phyloP scores from a whole-genome alignment of 2,888 invertebrate species.

The Athalia rosae region DNA sequence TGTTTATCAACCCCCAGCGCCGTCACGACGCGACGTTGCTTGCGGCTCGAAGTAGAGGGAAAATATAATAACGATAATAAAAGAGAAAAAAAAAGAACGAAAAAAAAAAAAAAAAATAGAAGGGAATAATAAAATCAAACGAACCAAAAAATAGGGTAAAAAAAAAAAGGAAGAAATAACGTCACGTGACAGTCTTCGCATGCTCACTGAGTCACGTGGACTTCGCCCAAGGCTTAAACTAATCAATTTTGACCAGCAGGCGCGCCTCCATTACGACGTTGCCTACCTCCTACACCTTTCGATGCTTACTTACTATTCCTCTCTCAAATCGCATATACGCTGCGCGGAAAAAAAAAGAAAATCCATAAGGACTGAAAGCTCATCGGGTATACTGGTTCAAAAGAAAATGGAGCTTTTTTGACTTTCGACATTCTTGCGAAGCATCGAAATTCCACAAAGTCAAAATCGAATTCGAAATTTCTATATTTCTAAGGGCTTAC shows the following conservation, averaged over 20 bases:
- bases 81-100: neutral
- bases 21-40: neutral
- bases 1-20: slow-evolving; percentile 25
- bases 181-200: slow-evolving; percentile 38
- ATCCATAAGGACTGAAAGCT: too few relatives aligned
- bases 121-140: neutral
- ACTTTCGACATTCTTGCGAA: too few relatives aligned
- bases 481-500: too few relatives aligned
- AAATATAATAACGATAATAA: neutral
- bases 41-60: neutral
- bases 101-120: neutral
- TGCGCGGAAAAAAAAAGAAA: too few relatives aligned
- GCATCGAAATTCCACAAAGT: too few relatives aligned
- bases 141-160: neutral
- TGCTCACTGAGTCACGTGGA: slow-evolving; percentile 37
- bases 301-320: too few relatives aligned
- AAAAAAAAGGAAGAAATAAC: neutral
- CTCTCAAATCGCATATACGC: too few relatives aligned
- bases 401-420: too few relatives aligned
- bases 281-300: neutral
- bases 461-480: too few relatives aligned
- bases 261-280: slow-evolving; percentile 27
- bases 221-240: slow-evolving; percentile 36
- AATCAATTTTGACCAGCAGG: slow-evolving; percentile 38
- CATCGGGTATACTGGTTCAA: too few relatives aligned